These are phyloP conservation scores for human (Homo sapiens) DNA, from an alignment of 2,113 vertebrate genomes.

Conservation along the genomic window GRCh38 chr7:21906501-21907000, in stretches of 20 bases:
- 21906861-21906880: background rate
- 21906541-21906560: background rate
- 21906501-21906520: accelerated
- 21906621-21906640: constrained; percentile 95
- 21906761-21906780: background rate
- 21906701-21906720: background rate
- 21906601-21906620: constrained; percentile 91
- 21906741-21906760: accelerated
- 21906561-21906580: constrained; percentile 85
- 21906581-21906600: constrained; percentile 86
- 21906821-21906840: accelerated
- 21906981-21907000: background rate
- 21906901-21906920: background rate
- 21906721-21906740: background rate
- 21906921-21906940: no score
- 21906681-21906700: background rate
- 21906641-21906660: constrained; percentile 76
- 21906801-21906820: background rate
- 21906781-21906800: background rate
- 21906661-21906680: background rate
- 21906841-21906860: background rate
- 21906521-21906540: accelerated
- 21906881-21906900: background rate
- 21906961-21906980: background rate
- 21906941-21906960: background rate